Evolutionary conservation across 2,113 vertebrate genomes (phyloP), one percentile per base, ranked within the genome.

Genomic region (Nymphicus hollandicus): DNA sequence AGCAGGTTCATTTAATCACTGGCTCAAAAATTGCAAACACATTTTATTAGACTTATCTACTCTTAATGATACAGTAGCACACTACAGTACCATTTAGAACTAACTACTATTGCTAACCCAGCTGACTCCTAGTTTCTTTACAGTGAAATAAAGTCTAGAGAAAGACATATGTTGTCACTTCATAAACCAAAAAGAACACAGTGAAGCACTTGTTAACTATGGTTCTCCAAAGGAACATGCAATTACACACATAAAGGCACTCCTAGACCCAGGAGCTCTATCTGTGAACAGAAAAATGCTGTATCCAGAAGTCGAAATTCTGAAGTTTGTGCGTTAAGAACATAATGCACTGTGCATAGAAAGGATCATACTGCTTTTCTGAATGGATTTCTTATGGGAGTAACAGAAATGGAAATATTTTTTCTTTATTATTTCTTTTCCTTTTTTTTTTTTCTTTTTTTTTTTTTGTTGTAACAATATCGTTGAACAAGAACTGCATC

Each of bases 1-100:
- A 94, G 78, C 80, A 93, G 83, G 65, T 91, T 94, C 83, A 92
- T 91, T 97, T 96, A 96, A 97, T 96, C 95, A 91, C 65, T 2
- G 4, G 35, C 88, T 93, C 86, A 76, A 72, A 95, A 94, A 94
- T 22, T 71, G 73, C 81, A 84, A 86, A 72, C 44, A 64, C 72
- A 92, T 95, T 95, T 93, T 92, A 94, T 96, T 93, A 96, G 90
- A 53, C 88, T 92, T 93, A 90, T 89, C 93, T 89, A 19, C 92
- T 83, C n/a, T 50, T 44, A 92, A 76, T 5, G 28, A 82, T 58
- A 84, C 47, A 92, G 25, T 14, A 91, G 86, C 56, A 66, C 52
- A 49, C 49, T 52, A 60, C 73, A 88, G 77, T 25, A 71, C 82
- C 60, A 70, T 55, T 90, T 24, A 52, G 44, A 92, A 82, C 68